phyloP scores from a whole-genome alignment of 2,888 invertebrate species.

The Ectropis crepuscularia region DNA sequence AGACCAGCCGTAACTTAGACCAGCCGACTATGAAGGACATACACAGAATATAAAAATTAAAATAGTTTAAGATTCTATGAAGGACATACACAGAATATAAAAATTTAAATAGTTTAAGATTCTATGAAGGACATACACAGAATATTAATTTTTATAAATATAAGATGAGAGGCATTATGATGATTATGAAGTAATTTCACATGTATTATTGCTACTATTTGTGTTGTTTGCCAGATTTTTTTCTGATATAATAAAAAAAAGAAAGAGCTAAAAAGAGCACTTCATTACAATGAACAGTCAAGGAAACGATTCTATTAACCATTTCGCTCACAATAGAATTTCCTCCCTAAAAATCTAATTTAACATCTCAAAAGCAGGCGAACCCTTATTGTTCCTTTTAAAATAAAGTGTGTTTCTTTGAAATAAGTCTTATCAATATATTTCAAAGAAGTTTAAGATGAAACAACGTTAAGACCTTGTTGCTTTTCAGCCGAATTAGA shows the following conservation, averaged over 20 bases:
- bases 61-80: too few relatives aligned
- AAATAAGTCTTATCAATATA: slow-evolving; percentile 6
- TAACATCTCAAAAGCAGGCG: slow-evolving; percentile 5
- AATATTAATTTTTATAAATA: too few relatives aligned
- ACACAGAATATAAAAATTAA: too few relatives aligned
- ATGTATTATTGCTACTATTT: neutral
- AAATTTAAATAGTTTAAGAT: too few relatives aligned
- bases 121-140: too few relatives aligned
- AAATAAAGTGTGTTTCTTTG: slow-evolving; percentile 10
- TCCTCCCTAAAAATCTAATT: slow-evolving; percentile 6
- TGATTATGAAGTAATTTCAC: too few relatives aligned
- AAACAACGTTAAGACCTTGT: neutral
- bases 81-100: too few relatives aligned
- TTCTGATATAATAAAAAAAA: neutral
- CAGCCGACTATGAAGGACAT: too few relatives aligned
- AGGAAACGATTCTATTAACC: slow-evolving; percentile 6
- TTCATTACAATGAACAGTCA: slow-evolving; percentile 5
- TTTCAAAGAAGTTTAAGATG: slow-evolving; percentile 5
- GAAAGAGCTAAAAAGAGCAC: neutral
- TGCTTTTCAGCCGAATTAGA: too few relatives aligned
- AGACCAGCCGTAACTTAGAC: too few relatives aligned
- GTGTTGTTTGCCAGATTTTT: neutral
- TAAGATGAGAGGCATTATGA: too few relatives aligned
- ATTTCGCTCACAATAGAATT: slow-evolving; percentile 2
- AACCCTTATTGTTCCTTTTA: neutral